Percentiles rank a stretch among this genome's conserved stretches.
Evolutionary conservation across 2,797 vertebrate genomes (phyloP).

Genomic region (Remorina albescens): DNA sequence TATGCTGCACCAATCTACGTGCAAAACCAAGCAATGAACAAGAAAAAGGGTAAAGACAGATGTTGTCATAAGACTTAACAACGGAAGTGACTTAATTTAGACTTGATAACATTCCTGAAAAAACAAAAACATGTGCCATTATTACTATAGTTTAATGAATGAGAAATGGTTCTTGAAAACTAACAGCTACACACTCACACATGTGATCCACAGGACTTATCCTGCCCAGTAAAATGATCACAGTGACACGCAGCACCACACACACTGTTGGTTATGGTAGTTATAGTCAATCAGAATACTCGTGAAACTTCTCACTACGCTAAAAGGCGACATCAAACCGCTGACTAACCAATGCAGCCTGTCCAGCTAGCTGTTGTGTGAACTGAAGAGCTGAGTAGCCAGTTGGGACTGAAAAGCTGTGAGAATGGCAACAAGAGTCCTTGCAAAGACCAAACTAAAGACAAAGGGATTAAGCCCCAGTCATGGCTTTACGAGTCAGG

Average conservation of each 20-base stretch:
- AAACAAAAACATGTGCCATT: not conserved
- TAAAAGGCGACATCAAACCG: too few species aligned
- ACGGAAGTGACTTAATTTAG: not conserved
- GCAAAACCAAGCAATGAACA: not conserved
- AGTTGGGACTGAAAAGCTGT: too few species aligned
- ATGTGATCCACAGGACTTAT: constrained; percentile 1
- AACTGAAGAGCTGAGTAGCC: constrained; percentile 38
- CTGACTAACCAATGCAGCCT: not conserved
- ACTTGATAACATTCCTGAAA: not conserved
- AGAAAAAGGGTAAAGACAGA: not conserved
- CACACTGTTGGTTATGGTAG: not conserved
- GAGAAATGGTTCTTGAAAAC: constrained; percentile 21
- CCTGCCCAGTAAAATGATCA: constrained; percentile 10
- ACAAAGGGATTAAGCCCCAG: constrained; percentile 18
- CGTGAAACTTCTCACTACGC: too few species aligned
- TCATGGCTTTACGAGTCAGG: not conserved
- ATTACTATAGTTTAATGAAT: not conserved
- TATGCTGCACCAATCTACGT: not conserved
- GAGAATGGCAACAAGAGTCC: constrained; percentile 36
- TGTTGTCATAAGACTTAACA: not conserved
- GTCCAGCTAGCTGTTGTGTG: constrained; percentile 17
- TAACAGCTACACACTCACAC: not conserved
- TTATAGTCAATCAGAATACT: constrained; percentile 16
- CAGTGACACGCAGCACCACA: not conserved
- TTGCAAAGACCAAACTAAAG: not conserved